Evolutionary conservation across 2,888 invertebrate species (phyloP).

Genomic region (Amiota mariae): DNA sequence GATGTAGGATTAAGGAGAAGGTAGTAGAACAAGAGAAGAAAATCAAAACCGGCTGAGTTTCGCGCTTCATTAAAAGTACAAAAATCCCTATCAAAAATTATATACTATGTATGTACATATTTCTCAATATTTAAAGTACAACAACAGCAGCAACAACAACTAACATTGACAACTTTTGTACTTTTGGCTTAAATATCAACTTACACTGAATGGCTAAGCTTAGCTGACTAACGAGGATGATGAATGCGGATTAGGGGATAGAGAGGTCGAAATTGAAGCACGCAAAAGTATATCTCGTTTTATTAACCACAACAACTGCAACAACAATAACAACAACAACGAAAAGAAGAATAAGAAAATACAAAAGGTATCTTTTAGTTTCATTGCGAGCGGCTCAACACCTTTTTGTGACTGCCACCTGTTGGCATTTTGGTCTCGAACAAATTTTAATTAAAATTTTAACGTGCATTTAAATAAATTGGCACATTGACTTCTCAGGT

Average conservation of each 20-base stretch:
- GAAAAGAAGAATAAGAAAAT: neutral
- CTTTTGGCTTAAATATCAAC: slow-evolving; percentile 21
- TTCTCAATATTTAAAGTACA: slow-evolving; percentile 12
- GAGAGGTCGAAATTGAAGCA: neutral
- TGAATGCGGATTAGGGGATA: neutral
- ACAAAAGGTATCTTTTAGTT: slow-evolving; percentile 3
- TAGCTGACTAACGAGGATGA: neutral
- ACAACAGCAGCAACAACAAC: neutral
- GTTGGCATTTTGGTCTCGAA: slow-evolving; percentile 39
- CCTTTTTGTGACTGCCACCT: slow-evolving; percentile 41
- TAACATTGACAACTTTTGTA: slow-evolving; percentile 11
- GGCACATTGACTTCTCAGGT: slow-evolving; percentile 54
- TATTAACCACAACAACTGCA: neutral
- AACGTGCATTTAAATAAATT: slow-evolving; percentile 35
- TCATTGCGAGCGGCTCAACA: slow-evolving; percentile 13
- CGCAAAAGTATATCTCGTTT: neutral
- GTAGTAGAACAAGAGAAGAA: neutral
- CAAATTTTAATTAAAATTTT: slow-evolving; percentile 28
- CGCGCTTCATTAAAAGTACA: slow-evolving; percentile 22
- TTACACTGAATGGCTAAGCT: slow-evolving; percentile 5
- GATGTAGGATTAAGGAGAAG: neutral
- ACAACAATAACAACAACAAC: neutral
- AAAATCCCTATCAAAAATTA: slow-evolving; percentile 7
- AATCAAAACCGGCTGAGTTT: slow-evolving; percentile 13
- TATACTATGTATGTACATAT: neutral